Base-by-base conservation (phyloP, 2,888 invertebrate genomes). In the Amphipyra berbera region DNA sequence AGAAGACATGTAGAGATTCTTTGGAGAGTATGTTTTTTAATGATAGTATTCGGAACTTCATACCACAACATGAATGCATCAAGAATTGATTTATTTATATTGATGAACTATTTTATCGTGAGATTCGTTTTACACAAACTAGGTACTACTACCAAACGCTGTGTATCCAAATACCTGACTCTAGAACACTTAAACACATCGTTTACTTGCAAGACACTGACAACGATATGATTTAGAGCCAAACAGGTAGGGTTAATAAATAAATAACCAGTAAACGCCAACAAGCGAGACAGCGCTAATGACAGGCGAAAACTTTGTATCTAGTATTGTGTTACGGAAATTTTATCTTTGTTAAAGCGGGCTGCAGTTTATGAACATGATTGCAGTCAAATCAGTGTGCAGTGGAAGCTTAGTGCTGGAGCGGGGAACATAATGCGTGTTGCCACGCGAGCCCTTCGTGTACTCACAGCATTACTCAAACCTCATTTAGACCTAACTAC, bases 401-500 rank as follows among this genome's bases (percentile, higher is more conserved):
- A 30, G 76, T 73, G 56, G 75, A 83, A 76, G 75, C 78, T 79
- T 81, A 82, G 70, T 53, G 65, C 62, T 60, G 67, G 75, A 79
- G 85, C 83, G 67, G 74, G 68, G 75, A 76, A 85, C 82, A 87
- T 87, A 89, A 86, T 88, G 87, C 83, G 81, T 75, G 76, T 79
- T 81, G 76, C 92, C 92, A 93, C 93, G 93, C 92, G 81, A 92
- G 76, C 81, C 86, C 82, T 90, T 91, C 94, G 94, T 94, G 93
- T 89, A 85, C 78, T 68, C 81, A 74, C 78, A 79, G 87, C 94
- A 94, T 95, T 92, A 95, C 92, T 95, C 94, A 94, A 90, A 88
- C 89, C 93, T 95, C 95, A 94, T 95, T 95, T 94, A 92, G 90
- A 90, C 83, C 88, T 91, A 92, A 92, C 93, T 90, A 89, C 87